Conservation (phyloP, 2,888 invertebrate genomes). For the Eulithis testata region DNA sequence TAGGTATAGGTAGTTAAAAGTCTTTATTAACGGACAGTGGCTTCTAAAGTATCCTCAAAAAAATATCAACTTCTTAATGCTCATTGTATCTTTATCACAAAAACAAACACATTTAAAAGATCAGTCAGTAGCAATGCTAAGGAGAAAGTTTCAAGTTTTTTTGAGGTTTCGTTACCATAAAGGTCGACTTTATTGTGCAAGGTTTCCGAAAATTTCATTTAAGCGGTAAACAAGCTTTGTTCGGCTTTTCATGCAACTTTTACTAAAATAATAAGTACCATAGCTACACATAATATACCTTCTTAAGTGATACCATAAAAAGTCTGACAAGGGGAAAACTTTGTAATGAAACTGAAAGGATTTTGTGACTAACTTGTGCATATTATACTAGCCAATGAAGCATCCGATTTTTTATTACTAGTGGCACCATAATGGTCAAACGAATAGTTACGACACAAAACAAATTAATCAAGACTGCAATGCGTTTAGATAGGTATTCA, state of each 20-base stretch:
- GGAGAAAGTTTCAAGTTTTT: background rate
- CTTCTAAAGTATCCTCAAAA: too few relatives aligned
- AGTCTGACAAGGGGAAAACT: too few relatives aligned
- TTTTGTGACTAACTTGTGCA: too few relatives aligned
- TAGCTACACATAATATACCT: too few relatives aligned
- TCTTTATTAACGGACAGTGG: too few relatives aligned
- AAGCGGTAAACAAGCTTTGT: conserved; percentile 2
- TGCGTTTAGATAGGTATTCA: conserved; percentile 66
- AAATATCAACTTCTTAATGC: too few relatives aligned
- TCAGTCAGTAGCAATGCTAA: background rate
- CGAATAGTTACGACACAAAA: conserved; percentile 42
- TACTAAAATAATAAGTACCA: too few relatives aligned
- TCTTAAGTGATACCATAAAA: too few relatives aligned
- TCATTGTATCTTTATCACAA: too few relatives aligned
- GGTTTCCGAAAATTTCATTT: background rate
- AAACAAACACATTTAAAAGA: background rate
- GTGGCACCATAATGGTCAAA: background rate
- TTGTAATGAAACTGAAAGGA: too few relatives aligned
- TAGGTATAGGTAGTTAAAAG: too few relatives aligned
- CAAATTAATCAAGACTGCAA: conserved; percentile 57
- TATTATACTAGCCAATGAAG: too few relatives aligned
- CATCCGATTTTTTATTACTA: background rate
- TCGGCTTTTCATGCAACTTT: background rate
- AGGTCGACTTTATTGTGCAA: background rate
- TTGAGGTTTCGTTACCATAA: background rate